Base-by-base conservation (phyloP, 2,888 invertebrate species). In the Subacronicta megacephala region DNA sequence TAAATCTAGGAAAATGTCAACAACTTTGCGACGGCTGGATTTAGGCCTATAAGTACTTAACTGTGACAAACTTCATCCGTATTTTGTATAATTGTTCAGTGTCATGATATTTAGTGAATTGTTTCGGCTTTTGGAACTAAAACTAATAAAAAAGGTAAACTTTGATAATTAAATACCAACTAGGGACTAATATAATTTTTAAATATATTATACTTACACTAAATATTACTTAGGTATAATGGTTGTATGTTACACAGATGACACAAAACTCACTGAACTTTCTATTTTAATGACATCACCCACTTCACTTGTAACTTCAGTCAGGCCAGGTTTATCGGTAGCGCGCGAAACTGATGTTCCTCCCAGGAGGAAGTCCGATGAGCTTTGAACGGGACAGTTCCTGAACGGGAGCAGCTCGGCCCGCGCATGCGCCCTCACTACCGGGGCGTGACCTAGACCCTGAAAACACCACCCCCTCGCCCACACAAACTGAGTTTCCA, bases 371-470 rank as follows among this genome's bases (percentile, higher is more conserved):
- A 87, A 86, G 84, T 83, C 86, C 78, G 81, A 78, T 82, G 82
- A 77, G 83, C 62, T 87, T 81, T 85, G 84, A 86, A 80, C 83
- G 78, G 75, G 60, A 72, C 64, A 65, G 77, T 86, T 84, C 85
- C 84, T 82, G 73, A 79, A 79, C 68, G 80, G 61, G 70, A 75
- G 83, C 83, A 65, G 68, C 62, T 69, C 36, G 62, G 74, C 75
- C 81, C 89, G 89, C 93, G 92, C 93, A 78, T 84, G 94, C 94
- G 94, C 83, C 20, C 26, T 56, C 23, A 54, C 50, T 70, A 44
- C 83, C 80, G 83, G 93, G 94, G 94, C 94, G 94, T 94, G 91
- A 94, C 95, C 95, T 94, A 95, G 94, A 95, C 94, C 94, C 91
- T 94, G 94, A 92, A 91, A 90, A 83, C 75, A 70, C 76, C 91